Percentiles rank a stretch among this genome's conserved stretches.
phyloP scores from a whole-genome alignment of 2,113 vertebrate species.

The Melanocharis versteri region DNA sequence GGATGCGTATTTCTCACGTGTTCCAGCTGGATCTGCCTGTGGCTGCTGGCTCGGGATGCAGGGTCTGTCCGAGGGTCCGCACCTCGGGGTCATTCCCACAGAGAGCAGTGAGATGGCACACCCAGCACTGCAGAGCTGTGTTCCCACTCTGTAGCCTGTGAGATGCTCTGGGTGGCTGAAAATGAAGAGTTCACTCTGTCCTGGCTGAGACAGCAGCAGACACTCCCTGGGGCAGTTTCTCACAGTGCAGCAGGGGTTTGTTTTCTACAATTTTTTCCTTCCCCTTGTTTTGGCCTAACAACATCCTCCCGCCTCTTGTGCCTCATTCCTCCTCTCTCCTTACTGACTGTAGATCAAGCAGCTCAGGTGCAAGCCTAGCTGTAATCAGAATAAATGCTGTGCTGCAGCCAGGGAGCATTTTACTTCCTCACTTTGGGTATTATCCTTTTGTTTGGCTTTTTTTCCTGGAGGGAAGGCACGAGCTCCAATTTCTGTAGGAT shows the following conservation, averaged over 20 bases:
- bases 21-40: not conserved
- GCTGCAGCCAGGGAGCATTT: not conserved
- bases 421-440: not conserved
- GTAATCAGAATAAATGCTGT: not conserved
- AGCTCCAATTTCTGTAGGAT: not conserved
- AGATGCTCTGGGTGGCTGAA: not conserved
- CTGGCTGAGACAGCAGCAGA: not conserved
- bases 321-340: not conserved
- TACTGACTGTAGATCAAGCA: not conserved
- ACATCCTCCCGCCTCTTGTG: not conserved
- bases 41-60: rapidly evolving
- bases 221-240: not conserved
- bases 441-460: not conserved
- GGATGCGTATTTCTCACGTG: rapidly evolving
- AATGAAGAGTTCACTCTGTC: not conserved
- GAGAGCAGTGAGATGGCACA: not conserved
- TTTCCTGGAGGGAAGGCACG: not conserved
- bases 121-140: rapidly evolving
- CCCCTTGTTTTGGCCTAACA: not conserved
- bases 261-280: not conserved
- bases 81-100: rapidly evolving
- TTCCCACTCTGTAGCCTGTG: rapidly evolving
- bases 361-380: not conserved
- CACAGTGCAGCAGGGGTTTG: not conserved
- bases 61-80: rapidly evolving